Percentiles rank a stretch among this genome's conserved stretches.
Evolutionary conservation across 2,888 invertebrate species (phyloP).

Genomic region (Caenorhabditis japonica): DNA sequence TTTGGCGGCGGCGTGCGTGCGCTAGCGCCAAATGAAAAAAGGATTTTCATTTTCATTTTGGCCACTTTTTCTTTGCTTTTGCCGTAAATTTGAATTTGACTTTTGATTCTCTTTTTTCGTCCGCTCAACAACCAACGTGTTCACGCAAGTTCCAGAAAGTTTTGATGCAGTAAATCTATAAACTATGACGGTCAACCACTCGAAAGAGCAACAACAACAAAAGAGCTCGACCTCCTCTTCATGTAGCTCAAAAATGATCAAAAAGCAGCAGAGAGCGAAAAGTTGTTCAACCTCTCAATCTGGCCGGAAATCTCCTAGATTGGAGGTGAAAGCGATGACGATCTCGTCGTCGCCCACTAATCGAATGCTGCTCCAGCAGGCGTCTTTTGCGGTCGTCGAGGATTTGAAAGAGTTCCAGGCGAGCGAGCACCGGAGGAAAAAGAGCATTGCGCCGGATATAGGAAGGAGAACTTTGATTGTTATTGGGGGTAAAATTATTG

Average conservation of each 20-base stretch:
- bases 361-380: slow-evolving; percentile 25
- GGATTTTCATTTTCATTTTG: too few relatives aligned
- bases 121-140: not conserved
- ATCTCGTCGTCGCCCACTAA: slow-evolving; percentile 39
- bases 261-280: slow-evolving; percentile 48
- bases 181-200: not conserved
- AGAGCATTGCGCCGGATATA: slow-evolving; percentile 34
- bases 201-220: too few relatives aligned
- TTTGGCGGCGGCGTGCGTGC: too few relatives aligned
- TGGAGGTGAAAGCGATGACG: slow-evolving; percentile 48
- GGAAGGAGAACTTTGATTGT: slow-evolving; percentile 42
- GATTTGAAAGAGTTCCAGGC: slow-evolving; percentile 23
- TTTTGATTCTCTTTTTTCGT: not conserved
- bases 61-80: too few relatives aligned
- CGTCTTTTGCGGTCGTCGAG: slow-evolving; percentile 33
- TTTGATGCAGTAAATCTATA: too few relatives aligned
- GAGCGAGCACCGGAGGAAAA: slow-evolving; percentile 17
- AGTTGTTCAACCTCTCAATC: slow-evolving; percentile 34
- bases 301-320: slow-evolving; percentile 41
- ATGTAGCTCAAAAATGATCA: slow-evolving; percentile 34
- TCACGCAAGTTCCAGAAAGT: too few relatives aligned
- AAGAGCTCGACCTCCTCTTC: slow-evolving; percentile 9
- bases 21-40: too few relatives aligned
- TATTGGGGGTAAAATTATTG: slow-evolving; percentile 32
- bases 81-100: too few relatives aligned